Evolutionary conservation across 2,797 vertebrate genomes (phyloP).

Genomic region (Sebastes iracundus): DNA sequence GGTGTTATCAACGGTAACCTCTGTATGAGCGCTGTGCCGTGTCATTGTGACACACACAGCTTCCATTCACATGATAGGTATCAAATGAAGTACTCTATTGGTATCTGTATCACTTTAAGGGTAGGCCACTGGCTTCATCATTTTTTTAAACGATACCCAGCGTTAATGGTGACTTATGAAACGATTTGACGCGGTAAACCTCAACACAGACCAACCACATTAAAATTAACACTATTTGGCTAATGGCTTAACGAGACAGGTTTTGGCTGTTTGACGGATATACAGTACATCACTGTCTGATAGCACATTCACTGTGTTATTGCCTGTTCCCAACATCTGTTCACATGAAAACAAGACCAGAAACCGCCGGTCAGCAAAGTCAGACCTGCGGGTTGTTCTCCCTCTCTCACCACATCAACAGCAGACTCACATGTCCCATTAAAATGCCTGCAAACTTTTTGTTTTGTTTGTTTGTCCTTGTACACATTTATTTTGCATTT

Average conservation of each 20-base stretch:
- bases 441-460: neutral
- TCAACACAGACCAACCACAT: neutral
- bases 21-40: too few relatives aligned
- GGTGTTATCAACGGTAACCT: too few relatives aligned
- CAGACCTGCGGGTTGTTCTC: neutral
- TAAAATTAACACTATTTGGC: neutral
- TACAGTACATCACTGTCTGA: neutral
- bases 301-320: neutral
- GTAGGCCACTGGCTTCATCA: too few relatives aligned
- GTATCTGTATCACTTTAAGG: too few relatives aligned
- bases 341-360: neutral
- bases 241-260: neutral
- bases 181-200: neutral
- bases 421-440: neutral
- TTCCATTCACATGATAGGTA: too few relatives aligned
- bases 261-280: neutral
- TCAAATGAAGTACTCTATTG: too few relatives aligned
- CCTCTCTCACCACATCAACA: neutral
- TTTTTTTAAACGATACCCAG: too few relatives aligned
- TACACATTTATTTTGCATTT: too few relatives aligned
- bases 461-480: too few relatives aligned
- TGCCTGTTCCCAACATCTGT: neutral
- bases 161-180: neutral
- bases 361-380: neutral
- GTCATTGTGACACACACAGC: too few relatives aligned